phyloP scores from a whole-genome alignment of 1,140 invertebrate genomes.

The Amyelois transitella region DNA sequence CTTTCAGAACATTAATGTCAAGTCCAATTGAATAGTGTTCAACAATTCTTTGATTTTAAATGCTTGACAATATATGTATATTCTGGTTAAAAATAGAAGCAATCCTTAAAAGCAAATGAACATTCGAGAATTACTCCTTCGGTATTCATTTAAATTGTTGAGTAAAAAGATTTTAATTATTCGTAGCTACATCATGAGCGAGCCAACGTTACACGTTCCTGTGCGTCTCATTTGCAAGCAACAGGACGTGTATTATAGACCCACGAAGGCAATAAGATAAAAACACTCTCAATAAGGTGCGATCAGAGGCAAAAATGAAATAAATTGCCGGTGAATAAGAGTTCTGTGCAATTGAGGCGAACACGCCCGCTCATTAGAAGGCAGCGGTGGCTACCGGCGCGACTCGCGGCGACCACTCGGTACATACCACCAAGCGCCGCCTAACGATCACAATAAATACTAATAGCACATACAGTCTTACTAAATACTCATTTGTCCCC shows the following conservation, averaged over 20 bases:
- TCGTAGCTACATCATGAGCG: conserved; percentile 56
- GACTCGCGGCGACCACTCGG: conserved; percentile 6
- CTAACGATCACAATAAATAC: conserved; percentile 31
- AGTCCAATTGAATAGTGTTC: conserved; percentile 25
- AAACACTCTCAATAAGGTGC: conserved; percentile 71
- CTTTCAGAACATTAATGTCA: conserved; percentile 55
- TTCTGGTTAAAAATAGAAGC: background rate
- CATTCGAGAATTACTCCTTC: conserved; percentile 11
- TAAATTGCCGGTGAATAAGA: conserved; percentile 72
- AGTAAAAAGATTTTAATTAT: conserved; percentile 66
- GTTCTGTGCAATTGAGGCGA: conserved; percentile 69
- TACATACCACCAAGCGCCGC: conserved; percentile 1
- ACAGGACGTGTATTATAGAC: conserved; percentile 70
- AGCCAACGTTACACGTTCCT: conserved; percentile 54
- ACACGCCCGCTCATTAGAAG: conserved; percentile 71
- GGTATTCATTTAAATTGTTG: conserved; percentile 21
- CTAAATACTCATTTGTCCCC: conserved; percentile 9
- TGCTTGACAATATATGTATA: background rate
- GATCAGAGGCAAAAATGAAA: conserved; percentile 73
- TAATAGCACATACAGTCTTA: conserved; percentile 10
- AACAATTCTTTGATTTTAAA: conserved; percentile 38
- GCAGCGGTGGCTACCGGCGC: conserved; percentile 25
- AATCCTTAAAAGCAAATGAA: conserved; percentile 9
- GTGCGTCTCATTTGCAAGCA: conserved; percentile 71
- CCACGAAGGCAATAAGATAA: conserved; percentile 70